Evolutionary conservation across 2,113 vertebrate species (phyloP).

Genomic region (Meriones unguiculatus): DNA sequence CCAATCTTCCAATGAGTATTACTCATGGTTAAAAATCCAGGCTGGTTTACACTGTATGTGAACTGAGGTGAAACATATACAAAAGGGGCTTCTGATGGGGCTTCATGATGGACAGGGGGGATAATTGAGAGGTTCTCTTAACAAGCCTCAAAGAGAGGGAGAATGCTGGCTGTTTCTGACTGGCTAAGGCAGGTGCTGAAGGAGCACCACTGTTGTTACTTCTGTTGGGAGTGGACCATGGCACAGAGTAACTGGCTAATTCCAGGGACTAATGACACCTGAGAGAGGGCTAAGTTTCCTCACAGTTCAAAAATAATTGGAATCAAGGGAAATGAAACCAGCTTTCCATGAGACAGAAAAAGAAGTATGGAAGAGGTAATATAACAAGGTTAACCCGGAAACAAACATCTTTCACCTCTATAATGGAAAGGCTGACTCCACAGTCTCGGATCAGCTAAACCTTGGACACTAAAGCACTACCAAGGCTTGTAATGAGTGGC

Average conservation of each 20-base stretch:
- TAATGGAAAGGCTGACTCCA: background rate
- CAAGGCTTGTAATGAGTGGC: background rate
- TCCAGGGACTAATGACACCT: background rate
- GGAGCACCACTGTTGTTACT: background rate
- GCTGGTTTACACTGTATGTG: background rate
- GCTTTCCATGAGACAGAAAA: background rate
- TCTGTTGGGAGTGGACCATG: background rate
- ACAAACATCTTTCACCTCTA: background rate
- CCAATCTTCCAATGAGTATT: background rate
- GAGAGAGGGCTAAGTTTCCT: background rate
- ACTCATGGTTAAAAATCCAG: background rate
- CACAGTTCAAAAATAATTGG: constrained; percentile 31
- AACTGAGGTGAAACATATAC: background rate
- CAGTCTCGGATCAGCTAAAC: background rate
- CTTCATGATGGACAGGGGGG: background rate
- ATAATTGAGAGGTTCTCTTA: background rate
- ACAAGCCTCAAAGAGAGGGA: background rate
- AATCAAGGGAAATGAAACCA: constrained; percentile 46
- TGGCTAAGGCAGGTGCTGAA: background rate
- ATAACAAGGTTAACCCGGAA: constrained; percentile 10
- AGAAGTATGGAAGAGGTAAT: background rate
- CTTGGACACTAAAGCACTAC: background rate
- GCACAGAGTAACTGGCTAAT: background rate
- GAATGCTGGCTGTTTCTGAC: background rate
- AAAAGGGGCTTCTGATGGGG: background rate